Percentiles rank a stretch among this genome's conserved stretches.
Conservation (phyloP, 2,113 vertebrate genomes). For the Tympanuchus pallidicinctus region DNA sequence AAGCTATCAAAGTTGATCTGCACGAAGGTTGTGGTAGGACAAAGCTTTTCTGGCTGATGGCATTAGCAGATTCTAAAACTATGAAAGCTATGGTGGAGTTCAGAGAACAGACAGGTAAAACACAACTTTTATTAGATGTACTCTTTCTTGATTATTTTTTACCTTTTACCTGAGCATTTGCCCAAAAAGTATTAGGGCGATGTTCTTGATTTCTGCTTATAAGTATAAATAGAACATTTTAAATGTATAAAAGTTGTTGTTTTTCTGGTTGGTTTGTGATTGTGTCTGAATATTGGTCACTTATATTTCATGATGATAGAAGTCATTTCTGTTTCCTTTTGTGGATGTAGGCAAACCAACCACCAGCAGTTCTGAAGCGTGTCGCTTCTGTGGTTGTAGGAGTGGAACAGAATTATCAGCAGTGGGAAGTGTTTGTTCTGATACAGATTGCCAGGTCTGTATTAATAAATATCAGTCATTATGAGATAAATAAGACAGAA, state of each 20-base stretch:
- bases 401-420: constrained; percentile 95
- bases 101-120: constrained; percentile 96
- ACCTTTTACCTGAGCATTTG: not conserved
- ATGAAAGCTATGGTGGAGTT: constrained; percentile 99
- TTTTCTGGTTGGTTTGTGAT: not conserved
- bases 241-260: not conserved
- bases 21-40: constrained; percentile 98
- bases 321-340: not conserved
- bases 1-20: constrained; percentile 98
- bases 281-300: not conserved
- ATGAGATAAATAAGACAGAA: not conserved
- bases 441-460: constrained; percentile 94
- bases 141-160: not conserved
- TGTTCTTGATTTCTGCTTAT: not conserved
- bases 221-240: not conserved
- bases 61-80: constrained; percentile 97
- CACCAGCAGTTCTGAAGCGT: constrained; percentile 95
- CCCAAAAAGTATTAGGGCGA: not conserved
- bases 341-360: constrained; percentile 88
- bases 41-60: constrained; percentile 99
- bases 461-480: not conserved
- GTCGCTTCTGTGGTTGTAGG: constrained; percentile 96
- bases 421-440: constrained; percentile 96
- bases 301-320: not conserved
- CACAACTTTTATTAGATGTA: not conserved